Evolutionary conservation across 2,113 vertebrate species (phyloP).

Genomic region (Notarius quadriscutis): DNA sequence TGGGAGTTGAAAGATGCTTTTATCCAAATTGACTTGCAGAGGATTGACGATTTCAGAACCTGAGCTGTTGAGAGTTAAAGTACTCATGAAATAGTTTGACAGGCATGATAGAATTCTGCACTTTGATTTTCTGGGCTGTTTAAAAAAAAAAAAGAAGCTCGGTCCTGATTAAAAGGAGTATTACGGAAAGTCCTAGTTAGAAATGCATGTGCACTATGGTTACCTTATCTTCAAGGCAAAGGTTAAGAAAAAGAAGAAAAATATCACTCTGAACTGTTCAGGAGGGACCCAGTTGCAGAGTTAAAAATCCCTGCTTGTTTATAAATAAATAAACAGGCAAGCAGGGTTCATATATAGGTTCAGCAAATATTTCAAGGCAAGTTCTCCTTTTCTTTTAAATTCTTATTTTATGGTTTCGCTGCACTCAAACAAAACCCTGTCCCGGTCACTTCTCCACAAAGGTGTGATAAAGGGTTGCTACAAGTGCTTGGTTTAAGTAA

Average conservation of each 20-base stretch:
- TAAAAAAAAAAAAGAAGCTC: no score
- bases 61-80: neutral
- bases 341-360: no score
- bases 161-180: no score
- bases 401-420: neutral
- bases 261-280: no score
- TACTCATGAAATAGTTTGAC: neutral
- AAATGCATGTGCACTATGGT: no score
- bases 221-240: no score
- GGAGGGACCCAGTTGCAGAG: no score
- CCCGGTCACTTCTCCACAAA: neutral
- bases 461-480: neutral
- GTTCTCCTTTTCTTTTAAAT: neutral
- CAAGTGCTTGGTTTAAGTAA: neutral
- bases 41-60: neutral
- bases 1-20: neutral
- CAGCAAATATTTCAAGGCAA: no score
- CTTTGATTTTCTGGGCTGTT: neutral
- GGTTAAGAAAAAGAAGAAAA: no score
- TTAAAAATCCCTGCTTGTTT: no score
- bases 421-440: neutral
- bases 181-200: no score
- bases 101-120: neutral
- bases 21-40: neutral
- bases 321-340: no score